Base-by-base conservation (phyloP, 2,113 vertebrate species). In the Crotophaga sulcirostris region DNA sequence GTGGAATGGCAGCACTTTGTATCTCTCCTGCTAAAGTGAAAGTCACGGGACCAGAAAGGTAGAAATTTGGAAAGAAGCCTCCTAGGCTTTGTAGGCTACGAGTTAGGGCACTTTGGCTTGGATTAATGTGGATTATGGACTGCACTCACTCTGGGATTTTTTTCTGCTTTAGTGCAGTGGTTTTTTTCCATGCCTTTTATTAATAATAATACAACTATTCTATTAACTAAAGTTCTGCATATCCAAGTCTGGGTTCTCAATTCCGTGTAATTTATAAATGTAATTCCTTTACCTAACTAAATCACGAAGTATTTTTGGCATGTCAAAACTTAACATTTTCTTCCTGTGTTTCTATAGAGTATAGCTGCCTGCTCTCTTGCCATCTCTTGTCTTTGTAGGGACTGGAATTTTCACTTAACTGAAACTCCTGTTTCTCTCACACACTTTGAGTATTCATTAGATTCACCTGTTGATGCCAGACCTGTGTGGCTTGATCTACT, bases 401-500 rank as follows among this genome's bases (percentile, higher is more conserved):
- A 87, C 87, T 95, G 62, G 62, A 91, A 87, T 89, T 94, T 89
- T 95, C 31, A 16, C 77, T 94, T 75, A 95, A 89, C 95, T 96
- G 94, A 96, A 95, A 96, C 90, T 97, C 95, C 78, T 95, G 93
- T 95, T 96, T 96, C 89, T 90, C 84, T 96, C 36, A 6, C 62
- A 91, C 54, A 93, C 67, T 67, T 93, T 87, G 58, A 62, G 58
- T 89, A 91, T 96, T 96, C 95, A 94, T 96, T 84, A 96, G 74
- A 69, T 95, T 95, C 45, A 54, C 29, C 81, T 77, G 76, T 51
- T 45, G 28, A 82, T 95, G 94, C 91, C 91, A 96, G 89, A 96
- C 94, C 89, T 91, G 94, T 51, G 89, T 58, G 89, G 91, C 94
- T 95, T 96, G 94, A 97, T 97, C 94, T 96, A 79, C 94, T 79